Base-by-base conservation (phyloP, 1,140 invertebrate species). In the Bombus consobrinus region DNA sequence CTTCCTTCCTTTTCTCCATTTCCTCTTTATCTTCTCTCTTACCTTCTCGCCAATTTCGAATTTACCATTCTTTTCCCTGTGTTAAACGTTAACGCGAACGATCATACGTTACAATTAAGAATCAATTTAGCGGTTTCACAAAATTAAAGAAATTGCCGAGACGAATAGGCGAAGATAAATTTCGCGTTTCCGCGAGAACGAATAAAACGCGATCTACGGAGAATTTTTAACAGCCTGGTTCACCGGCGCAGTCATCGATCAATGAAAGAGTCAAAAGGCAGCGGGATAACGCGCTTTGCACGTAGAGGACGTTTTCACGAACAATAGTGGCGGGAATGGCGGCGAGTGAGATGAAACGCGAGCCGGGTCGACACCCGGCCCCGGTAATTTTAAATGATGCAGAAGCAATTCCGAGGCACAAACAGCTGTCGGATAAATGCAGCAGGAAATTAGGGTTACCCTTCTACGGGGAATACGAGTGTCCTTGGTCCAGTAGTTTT, bases 371-470 rank as follows among this genome's bases (percentile, higher is more conserved):
- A 77, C 73, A 73, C 59, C 59, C 57, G 77, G 64, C 59, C 13
- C n/a, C n/a, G n/a, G 73, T 87, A 90, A 91, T 91, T 91, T 81
- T 91, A 90, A 89, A 92, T 92, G 77, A 91, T 91, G 91, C 90
- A 92, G 84, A 89, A 79, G 89, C 90, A 91, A 92, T 92, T 85
- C 80, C 82, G 34, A 53, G 57, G 73, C 69, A 81, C 87, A 89
- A 92, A 90, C 87, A 91, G 87, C 87, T 88, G 77, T 83, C 83
- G 88, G 73, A 32, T 83, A 87, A 83, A 79, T 81, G 71, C 73
- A 73, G 34, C 74, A 69, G 80, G 87, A 87, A 90, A 88, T 90
- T 91, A 88, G 82, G 88, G 79, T 78, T 78, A 69, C 47, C 41
- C 64, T 39, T 41, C 37, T 41, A 39, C 43, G 47, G 28, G 13